These are phyloP conservation scores for Heterodera schachtii DNA, from an alignment of 1,140 invertebrate genomes.

Conservation along the genomic window DNA sequence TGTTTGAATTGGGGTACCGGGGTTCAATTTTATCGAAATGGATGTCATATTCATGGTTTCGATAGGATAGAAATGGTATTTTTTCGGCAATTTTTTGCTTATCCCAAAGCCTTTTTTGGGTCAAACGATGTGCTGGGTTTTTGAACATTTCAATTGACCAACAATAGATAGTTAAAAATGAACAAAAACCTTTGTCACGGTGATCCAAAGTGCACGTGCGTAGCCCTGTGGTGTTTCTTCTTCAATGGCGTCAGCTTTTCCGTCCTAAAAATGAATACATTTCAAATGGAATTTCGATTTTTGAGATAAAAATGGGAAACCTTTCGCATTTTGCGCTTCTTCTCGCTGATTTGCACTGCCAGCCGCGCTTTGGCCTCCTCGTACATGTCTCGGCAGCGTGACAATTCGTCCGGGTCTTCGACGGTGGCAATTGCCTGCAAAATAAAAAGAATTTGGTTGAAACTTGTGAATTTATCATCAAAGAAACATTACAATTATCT, in stretches of 20 bases:
- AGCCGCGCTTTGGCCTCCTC: slow-evolving; percentile 92
- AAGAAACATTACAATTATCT: no score
- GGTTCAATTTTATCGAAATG: background rate
- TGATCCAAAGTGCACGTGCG: slow-evolving; percentile 58
- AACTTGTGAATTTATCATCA: no score
- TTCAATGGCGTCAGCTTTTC: slow-evolving; percentile 78
- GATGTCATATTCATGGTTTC: no score
- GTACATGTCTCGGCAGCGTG: slow-evolving; percentile 92
- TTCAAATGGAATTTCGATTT: background rate
- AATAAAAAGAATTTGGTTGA: no score
- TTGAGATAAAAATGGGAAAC: background rate
- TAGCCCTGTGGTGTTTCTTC: slow-evolving; percentile 75
- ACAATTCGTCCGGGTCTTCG: slow-evolving; percentile 88
- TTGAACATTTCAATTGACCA: no score
- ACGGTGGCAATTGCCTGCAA: slow-evolving; percentile 83
- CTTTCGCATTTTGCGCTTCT: slow-evolving; percentile 89
- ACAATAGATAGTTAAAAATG: no score
- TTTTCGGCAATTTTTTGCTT: slow-evolving; percentile 17
- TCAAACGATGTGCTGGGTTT: no score
- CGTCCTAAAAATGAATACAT: slow-evolving; percentile 71
- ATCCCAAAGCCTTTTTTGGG: no score
- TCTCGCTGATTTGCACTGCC: slow-evolving; percentile 91
- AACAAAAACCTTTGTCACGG: slow-evolving; percentile 54
- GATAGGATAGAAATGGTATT: background rate
- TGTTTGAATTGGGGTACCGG: slow-evolving; percentile 7